Evolutionary conservation across 2,888 invertebrate genomes (phyloP).

Genomic region (Seladonia tumulorum): DNA sequence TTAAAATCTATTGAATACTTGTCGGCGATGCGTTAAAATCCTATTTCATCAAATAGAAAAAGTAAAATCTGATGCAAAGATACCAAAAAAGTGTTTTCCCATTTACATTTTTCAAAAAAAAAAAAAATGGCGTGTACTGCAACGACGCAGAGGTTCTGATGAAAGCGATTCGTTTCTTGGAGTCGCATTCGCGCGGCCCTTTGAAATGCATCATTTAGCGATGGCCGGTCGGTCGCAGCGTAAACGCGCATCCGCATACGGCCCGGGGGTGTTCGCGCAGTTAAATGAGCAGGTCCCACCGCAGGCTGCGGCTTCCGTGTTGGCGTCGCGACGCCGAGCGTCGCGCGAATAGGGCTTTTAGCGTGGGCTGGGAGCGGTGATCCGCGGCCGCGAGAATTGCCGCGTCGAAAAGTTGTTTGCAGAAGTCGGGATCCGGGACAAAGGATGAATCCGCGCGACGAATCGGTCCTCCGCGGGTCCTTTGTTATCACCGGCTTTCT

Average conservation of each 20-base stretch:
- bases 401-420: slow-evolving; percentile 55
- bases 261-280: slow-evolving; percentile 46
- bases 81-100: no score
- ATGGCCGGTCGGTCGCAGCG: slow-evolving; percentile 30
- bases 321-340: slow-evolving; percentile 23
- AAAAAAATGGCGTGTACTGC: background rate
- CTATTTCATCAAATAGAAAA: no score
- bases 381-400: slow-evolving; percentile 53
- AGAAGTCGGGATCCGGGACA: slow-evolving; percentile 50
- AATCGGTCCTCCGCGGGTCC: slow-evolving; percentile 7
- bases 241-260: slow-evolving; percentile 38
- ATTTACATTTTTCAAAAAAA: background rate
- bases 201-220: slow-evolving; percentile 40
- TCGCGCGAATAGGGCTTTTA: slow-evolving; percentile 21
- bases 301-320: slow-evolving; percentile 46
- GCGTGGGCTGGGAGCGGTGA: slow-evolving; percentile 30
- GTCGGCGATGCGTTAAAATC: no score
- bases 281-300: slow-evolving; percentile 54
- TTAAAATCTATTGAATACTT: no score
- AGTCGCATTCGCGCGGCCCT: slow-evolving; percentile 17
- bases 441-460: slow-evolving; percentile 46
- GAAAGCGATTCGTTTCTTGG: slow-evolving; percentile 11
- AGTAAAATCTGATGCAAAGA: no score
- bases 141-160: background rate
- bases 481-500: slow-evolving; percentile 34